A percentile compares a stretch with the other conserved stretches of the same genome.
Evolutionary conservation across 2,797 vertebrate genomes (phyloP).

Genomic region (Falco novaeseelandiae): DNA sequence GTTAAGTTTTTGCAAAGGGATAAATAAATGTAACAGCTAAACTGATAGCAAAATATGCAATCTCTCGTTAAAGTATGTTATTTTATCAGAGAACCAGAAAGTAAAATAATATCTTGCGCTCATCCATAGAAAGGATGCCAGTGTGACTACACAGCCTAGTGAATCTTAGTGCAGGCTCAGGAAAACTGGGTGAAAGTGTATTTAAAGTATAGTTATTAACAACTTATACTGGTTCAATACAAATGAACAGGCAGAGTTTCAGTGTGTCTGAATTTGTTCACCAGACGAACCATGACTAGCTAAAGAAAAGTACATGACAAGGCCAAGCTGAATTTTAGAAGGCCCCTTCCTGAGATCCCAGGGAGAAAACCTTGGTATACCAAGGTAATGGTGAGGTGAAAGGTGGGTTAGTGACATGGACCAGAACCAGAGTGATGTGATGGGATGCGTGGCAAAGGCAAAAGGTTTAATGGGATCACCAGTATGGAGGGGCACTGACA

Average conservation of each 20-base stretch:
- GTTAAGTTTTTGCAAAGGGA: neutral
- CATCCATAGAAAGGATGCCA: neutral
- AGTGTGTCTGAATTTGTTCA: neutral
- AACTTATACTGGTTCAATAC: neutral
- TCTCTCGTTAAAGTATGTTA: neutral
- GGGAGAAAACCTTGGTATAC: neutral
- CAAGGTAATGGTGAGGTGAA: neutral
- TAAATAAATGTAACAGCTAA: neutral
- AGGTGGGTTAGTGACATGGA: fast-evolving
- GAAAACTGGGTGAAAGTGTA: neutral
- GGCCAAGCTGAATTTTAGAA: neutral
- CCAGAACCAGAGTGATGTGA: neutral
- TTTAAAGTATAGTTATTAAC: neutral
- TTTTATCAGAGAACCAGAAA: neutral
- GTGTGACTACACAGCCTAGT: neutral
- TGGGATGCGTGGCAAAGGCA: neutral
- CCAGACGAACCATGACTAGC: neutral
- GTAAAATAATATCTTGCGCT: neutral
- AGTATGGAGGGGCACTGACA: neutral
- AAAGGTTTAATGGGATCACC: neutral
- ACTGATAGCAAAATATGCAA: neutral
- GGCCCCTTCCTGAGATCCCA: neutral
- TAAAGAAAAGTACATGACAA: neutral
- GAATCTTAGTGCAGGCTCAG: neutral
- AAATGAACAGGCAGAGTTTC: neutral